Conservation (phyloP, 1,140 invertebrate genomes). For the Trypoxylus dichotomus region DNA sequence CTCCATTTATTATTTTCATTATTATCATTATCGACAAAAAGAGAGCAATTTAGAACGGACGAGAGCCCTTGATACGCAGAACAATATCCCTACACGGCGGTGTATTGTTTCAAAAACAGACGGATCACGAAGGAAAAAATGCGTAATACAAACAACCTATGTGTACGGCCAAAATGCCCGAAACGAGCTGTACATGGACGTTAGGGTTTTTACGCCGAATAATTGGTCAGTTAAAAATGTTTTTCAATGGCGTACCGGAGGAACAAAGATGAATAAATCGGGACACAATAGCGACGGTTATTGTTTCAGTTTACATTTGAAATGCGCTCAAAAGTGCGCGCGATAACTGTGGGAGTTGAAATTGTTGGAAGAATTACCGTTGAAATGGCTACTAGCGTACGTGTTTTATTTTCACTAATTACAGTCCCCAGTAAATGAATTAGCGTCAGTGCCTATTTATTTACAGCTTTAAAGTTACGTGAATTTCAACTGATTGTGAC, state of each 20-base stretch:
- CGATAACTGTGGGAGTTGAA: not conserved
- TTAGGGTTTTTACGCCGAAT: constrained; percentile 10
- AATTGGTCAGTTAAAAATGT: constrained; percentile 22
- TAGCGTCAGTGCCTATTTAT: no score
- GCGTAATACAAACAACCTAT: not conserved
- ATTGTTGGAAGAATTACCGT: not conserved
- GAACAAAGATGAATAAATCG: constrained; percentile 1
- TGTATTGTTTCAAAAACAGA: constrained; percentile 6
- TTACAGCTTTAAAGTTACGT: no score
- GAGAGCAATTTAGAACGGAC: constrained; percentile 15
- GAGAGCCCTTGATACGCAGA: not conserved
- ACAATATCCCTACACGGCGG: not conserved
- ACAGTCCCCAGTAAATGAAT: no score
- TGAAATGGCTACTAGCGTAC: no score
- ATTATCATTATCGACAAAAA: constrained; percentile 17
- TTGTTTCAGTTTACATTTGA: not conserved
- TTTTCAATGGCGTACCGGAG: not conserved
- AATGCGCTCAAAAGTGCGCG: not conserved
- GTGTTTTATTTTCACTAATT: no score
- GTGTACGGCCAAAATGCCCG: not conserved
- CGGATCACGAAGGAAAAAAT: not conserved
- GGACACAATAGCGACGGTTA: not conserved
- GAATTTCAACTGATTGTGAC: no score
- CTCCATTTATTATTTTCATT: constrained; percentile 21
- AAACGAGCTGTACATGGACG: not conserved